Percentiles rank a stretch among this genome's conserved stretches.
phyloP scores from a whole-genome alignment of 1,140 invertebrate genomes.

The Meloidogyne chitwoodi region DNA sequence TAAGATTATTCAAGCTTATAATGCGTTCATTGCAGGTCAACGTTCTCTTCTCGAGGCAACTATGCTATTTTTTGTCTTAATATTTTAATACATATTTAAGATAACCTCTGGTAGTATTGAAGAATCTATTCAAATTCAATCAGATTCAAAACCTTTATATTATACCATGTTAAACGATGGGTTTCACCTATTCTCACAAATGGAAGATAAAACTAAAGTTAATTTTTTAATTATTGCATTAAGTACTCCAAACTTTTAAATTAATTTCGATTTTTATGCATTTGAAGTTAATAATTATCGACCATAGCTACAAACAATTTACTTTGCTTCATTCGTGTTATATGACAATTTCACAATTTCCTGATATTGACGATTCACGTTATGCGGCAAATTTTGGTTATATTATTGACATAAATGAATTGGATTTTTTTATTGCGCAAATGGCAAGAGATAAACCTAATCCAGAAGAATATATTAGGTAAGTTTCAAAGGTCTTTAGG shows the following conservation, averaged over 20 bases:
- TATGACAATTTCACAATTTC: background rate
- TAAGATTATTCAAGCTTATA: background rate
- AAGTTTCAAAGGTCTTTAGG: background rate
- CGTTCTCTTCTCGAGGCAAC: background rate
- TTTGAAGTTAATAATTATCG: background rate
- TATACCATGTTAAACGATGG: background rate
- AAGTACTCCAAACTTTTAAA: background rate
- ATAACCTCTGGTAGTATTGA: background rate
- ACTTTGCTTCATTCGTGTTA: background rate
- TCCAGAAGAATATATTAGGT: conserved; percentile 2
- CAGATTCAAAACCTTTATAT: background rate
- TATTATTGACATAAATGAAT: background rate
- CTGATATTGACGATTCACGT: background rate
- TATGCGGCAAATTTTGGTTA: background rate
- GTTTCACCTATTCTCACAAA: background rate
- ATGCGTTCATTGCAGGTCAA: background rate
- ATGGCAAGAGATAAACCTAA: background rate
- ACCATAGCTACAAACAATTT: background rate
- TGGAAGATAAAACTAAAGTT: background rate
- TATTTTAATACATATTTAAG: background rate
- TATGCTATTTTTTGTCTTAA: background rate
- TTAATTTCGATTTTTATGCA: background rate
- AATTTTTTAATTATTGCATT: background rate
- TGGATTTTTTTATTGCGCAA: background rate
- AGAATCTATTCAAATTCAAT: background rate